Conservation (phyloP, 1,140 invertebrate species). For the Pachyrhynchus sulphureomaculatus region DNA sequence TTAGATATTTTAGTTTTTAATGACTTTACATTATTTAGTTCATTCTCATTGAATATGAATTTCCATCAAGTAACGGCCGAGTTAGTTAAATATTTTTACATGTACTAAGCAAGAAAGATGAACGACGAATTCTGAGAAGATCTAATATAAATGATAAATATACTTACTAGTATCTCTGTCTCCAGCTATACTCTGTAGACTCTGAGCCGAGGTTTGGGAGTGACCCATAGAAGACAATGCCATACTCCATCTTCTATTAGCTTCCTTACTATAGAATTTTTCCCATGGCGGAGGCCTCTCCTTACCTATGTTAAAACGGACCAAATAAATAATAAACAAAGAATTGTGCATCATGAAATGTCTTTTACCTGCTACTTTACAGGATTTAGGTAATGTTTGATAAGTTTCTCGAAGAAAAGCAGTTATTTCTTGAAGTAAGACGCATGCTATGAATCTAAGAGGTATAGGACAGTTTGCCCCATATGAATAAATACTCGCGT, state of each 20-base stretch:
- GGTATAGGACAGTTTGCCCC: slow-evolving; percentile 89
- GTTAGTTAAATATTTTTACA: too few relatives aligned
- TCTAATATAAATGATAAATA: too few relatives aligned
- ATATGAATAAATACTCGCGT: slow-evolving; percentile 85
- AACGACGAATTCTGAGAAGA: too few relatives aligned
- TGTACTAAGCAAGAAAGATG: too few relatives aligned
- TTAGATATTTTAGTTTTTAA: too few relatives aligned
- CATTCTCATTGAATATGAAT: too few relatives aligned
- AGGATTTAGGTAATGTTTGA: slow-evolving; percentile 73
- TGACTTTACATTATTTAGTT: too few relatives aligned
- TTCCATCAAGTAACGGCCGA: too few relatives aligned
- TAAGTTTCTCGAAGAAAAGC: slow-evolving; percentile 96
- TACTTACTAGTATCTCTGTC: slow-evolving; percentile 64
- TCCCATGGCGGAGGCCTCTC: slow-evolving; percentile 77
- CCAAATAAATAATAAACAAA: background rate
- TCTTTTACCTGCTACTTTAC: slow-evolving; percentile 66
- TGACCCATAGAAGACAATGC: slow-evolving; percentile 89
- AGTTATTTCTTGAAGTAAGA: slow-evolving; percentile 94
- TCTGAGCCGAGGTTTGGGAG: slow-evolving; percentile 88
- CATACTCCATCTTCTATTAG: slow-evolving; percentile 88
- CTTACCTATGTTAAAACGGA: slow-evolving; percentile 54
- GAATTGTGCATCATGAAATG: too few relatives aligned
- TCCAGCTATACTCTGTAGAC: slow-evolving; percentile 84
- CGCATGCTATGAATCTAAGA: slow-evolving; percentile 87
- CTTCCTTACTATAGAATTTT: slow-evolving; percentile 74